Evolutionary conservation across 2,797 vertebrate species (phyloP), one percentile per base, ranked within the genome.

Genomic region (Lateolabrax maculatus): DNA sequence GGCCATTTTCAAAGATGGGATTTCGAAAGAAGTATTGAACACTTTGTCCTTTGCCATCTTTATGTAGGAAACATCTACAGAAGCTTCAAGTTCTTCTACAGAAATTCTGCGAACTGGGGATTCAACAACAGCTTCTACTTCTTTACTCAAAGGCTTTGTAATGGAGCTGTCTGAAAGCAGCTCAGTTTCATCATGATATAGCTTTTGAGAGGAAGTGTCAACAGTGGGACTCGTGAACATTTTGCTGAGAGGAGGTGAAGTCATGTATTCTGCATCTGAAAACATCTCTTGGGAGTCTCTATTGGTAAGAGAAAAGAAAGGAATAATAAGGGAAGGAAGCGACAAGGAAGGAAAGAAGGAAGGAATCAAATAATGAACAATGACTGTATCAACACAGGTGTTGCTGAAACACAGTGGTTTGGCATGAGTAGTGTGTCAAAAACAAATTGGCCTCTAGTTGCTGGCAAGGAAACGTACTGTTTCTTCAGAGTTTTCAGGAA

Each of bases 281-380:
- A 91, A 94, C 67, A 93, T 94, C 90, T 99, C 98, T 81, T 96
- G 95, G 44, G 95, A 95, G 87, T 98, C 96, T 95, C 98, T 99
- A 84, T 87, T 77, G 75, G 49, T 43, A 21, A 85, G 23, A 86
- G 29, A 86, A 75, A 79, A 51, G 6, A 49, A 69, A 68, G 9
- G 12, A 69, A 73, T 19, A 41, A 66, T 23, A 61, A 37, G 39
- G 3, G 3, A 27, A 55, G 44, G 29, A 49, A 56, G 6, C 16
- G 34, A 63, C 15, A 72, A 51, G 15, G 18, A 53, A 31, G 9
- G 15, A 18, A 19, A 31, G 19, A 46, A 77, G 34, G 16, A 73
- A 63, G 36, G 7, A 77, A 58, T 55, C 7, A 81, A 71, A 23
- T 25, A 58, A 68, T 29, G 27, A 27, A 23, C 9, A 58, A 37